Conservation (phyloP, 1,140 invertebrate genomes). For the Drosophila kanapiae region DNA sequence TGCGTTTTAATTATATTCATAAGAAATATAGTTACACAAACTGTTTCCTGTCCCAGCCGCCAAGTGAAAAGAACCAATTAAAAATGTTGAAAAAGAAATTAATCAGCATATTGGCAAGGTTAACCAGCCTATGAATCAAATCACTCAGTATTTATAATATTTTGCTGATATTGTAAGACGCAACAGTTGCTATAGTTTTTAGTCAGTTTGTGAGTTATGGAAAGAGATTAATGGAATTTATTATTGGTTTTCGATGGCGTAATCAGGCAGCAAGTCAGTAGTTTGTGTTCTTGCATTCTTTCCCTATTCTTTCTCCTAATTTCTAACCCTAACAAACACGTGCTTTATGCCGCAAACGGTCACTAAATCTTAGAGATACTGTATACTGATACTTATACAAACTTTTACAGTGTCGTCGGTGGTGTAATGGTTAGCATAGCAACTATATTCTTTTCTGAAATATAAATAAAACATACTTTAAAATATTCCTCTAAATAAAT, state of each 20-base stretch:
- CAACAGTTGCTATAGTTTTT: background rate
- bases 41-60: conserved; percentile 55
- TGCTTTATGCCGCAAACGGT: no score
- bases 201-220: background rate
- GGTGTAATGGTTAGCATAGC: no score
- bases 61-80: conserved; percentile 51
- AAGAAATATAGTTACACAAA: conserved; percentile 49
- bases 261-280: no score
- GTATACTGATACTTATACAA: no score
- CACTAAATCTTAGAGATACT: no score
- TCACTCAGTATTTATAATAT: background rate
- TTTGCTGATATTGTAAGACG: background rate
- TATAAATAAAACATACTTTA: background rate
- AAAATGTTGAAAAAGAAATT: conserved; percentile 42
- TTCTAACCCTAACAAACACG: no score
- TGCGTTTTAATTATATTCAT: conserved; percentile 56
- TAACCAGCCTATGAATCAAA: conserved; percentile 22
- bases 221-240: accelerated
- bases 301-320: no score
- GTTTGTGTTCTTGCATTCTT: no score
- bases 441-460: background rate
- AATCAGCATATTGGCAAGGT: conserved; percentile 42
- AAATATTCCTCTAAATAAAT: background rate
- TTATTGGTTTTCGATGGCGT: conserved; percentile 54
- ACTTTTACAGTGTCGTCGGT: no score